phyloP scores from a whole-genome alignment of 2,797 vertebrate species.

The Sebastes taczanowskii region DNA sequence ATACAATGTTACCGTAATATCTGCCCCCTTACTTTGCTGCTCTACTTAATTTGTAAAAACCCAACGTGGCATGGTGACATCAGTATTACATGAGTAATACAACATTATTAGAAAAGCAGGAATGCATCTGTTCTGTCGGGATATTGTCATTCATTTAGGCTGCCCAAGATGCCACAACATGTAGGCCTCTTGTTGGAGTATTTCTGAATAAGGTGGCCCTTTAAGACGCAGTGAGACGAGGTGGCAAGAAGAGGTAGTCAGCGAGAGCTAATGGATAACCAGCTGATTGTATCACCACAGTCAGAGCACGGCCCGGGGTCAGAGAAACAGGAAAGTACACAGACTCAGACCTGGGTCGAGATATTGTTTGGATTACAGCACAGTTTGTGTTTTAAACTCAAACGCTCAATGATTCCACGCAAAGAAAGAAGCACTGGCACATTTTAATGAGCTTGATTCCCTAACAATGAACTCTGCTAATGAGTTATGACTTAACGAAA shows the following conservation, averaged over 20 bases:
- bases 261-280: slow-evolving; percentile 80
- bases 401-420: neutral
- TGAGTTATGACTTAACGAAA: neutral
- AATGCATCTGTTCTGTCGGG: neutral
- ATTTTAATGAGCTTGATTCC: neutral
- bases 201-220: slow-evolving; percentile 50
- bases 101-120: neutral
- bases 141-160: neutral
- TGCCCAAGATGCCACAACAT: neutral
- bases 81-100: neutral
- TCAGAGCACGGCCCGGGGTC: slow-evolving; percentile 71
- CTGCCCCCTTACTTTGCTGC: neutral
- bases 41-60: neutral
- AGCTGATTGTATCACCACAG: slow-evolving; percentile 79
- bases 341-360: slow-evolving; percentile 53
- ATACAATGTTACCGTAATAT: neutral
- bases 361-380: slow-evolving; percentile 61
- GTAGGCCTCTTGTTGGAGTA: neutral
- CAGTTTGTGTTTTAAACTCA: slow-evolving; percentile 40
- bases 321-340: slow-evolving; percentile 73
- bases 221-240: slow-evolving; percentile 66
- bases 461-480: neutral
- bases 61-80: neutral
- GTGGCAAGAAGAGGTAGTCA: slow-evolving; percentile 70
- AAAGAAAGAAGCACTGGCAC: neutral